Conservation (phyloP, 1,140 invertebrate genomes). For the Drosophila hydei region DNA sequence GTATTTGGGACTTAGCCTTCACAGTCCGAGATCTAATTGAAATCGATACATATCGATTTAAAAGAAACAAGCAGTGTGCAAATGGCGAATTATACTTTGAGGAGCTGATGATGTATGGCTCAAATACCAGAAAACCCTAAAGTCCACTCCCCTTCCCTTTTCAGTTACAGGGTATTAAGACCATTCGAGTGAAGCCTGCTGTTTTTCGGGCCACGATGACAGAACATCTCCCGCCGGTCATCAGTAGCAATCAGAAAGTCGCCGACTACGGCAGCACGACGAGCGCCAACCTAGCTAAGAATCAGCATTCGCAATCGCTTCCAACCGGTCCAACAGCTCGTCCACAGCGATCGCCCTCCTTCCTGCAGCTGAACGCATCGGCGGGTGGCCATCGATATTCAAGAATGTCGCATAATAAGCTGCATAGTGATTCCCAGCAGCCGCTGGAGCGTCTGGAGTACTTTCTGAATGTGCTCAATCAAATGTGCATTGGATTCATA, state of each 20-base stretch:
- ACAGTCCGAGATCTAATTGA: too few relatives aligned
- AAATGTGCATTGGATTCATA: constrained; percentile 78
- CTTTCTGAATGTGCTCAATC: constrained; percentile 73
- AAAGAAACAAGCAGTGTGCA: too few relatives aligned
- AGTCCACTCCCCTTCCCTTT: too few relatives aligned
- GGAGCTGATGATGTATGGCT: too few relatives aligned
- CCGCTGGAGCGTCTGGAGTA: constrained; percentile 55
- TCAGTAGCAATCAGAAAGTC: constrained; percentile 49
- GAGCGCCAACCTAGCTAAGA: background rate
- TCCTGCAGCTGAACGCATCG: constrained; percentile 47
- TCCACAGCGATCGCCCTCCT: constrained; percentile 38
- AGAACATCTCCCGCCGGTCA: constrained; percentile 51
- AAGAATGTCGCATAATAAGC: constrained; percentile 55
- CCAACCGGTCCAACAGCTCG: constrained; percentile 3
- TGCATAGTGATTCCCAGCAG: constrained; percentile 34
- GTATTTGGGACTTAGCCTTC: too few relatives aligned
- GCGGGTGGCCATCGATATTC: constrained; percentile 35
- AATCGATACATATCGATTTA: background rate
- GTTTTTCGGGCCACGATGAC: constrained; percentile 37
- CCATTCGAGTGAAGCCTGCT: background rate
- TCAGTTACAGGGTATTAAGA: background rate
- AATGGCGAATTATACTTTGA: too few relatives aligned
- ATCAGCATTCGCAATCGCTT: background rate
- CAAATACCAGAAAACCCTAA: too few relatives aligned
- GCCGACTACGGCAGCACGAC: constrained; percentile 72